Conservation (phyloP, 2,888 invertebrate species). For the Watsonalla binaria region DNA sequence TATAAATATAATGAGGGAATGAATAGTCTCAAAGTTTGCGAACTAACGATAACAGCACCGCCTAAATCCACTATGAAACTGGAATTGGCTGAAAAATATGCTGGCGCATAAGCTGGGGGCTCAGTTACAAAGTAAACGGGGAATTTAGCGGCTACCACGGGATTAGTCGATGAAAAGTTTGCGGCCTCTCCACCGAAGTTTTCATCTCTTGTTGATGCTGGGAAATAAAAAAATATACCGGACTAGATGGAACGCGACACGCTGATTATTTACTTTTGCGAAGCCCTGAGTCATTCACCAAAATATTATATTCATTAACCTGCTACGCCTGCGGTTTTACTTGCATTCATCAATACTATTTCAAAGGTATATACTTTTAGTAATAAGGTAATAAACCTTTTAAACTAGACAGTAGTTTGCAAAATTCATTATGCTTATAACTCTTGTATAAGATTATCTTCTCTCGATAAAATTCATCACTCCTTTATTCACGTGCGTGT, state of each 20-base stretch:
- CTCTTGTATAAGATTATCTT: no score
- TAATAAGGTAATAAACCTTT: no score
- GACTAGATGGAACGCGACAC: constrained; percentile 34
- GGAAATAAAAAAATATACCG: constrained; percentile 47
- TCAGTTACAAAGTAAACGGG: constrained; percentile 67
- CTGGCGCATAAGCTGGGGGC: constrained; percentile 55
- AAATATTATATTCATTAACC: no score
- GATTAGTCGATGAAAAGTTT: constrained; percentile 70
- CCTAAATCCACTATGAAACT: constrained; percentile 58
- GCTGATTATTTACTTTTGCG: no score
- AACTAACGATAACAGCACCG: constrained; percentile 62
- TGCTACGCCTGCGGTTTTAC: no score
- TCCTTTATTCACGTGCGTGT: no score
- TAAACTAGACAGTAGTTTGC: no score
- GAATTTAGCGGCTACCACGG: constrained; percentile 64
- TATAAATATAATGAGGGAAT: constrained; percentile 14
- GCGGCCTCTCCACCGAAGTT: constrained; percentile 50
- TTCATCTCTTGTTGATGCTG: constrained; percentile 68
- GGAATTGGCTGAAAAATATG: constrained; percentile 68
- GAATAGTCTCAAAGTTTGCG: constrained; percentile 31
- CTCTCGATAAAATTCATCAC: no score
- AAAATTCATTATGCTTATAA: no score
- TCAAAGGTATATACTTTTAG: no score
- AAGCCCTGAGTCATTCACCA: no score
- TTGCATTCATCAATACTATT: no score